A percentile compares a stretch with the other conserved stretches of the same genome.
phyloP scores from a whole-genome alignment of 2,113 vertebrate genomes.

The Anguilla japonica region DNA sequence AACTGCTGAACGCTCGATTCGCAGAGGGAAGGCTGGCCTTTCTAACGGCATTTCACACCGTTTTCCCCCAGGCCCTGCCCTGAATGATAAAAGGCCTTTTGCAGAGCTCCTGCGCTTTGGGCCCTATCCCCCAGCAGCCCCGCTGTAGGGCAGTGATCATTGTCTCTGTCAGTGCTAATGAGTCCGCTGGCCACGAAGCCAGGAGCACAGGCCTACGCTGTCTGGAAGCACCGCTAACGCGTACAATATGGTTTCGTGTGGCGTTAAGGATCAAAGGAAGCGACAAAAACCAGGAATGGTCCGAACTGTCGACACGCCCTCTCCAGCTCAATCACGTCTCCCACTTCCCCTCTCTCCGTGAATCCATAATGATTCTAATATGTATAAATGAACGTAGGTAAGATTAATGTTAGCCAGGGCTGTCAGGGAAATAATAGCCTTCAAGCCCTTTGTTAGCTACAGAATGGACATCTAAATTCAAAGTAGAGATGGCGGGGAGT shows the following conservation, averaged over 20 bases:
- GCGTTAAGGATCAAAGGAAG: slow-evolving; percentile 47
- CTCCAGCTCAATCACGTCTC: slow-evolving; percentile 55
- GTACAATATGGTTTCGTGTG: slow-evolving; percentile 38
- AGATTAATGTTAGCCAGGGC: slow-evolving; percentile 59
- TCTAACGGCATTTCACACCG: neutral
- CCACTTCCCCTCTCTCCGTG: slow-evolving; percentile 47
- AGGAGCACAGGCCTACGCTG: slow-evolving; percentile 48
- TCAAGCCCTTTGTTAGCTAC: slow-evolving; percentile 53
- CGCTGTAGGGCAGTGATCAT: slow-evolving; percentile 35
- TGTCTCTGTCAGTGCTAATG: slow-evolving; percentile 47
- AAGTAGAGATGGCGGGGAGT: slow-evolving; percentile 26
- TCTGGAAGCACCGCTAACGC: slow-evolving; percentile 31
- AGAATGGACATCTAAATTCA: slow-evolving; percentile 49
- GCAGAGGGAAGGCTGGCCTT: neutral
- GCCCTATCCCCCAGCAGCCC: neutral
- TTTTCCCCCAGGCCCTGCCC: neutral
- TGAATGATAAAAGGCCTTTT: neutral
- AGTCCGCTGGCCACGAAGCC: slow-evolving; percentile 55
- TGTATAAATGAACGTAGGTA: slow-evolving; percentile 57
- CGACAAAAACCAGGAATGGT: slow-evolving; percentile 43
- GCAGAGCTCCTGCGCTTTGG: neutral
- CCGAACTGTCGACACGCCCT: slow-evolving; percentile 44
- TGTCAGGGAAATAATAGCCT: slow-evolving; percentile 54
- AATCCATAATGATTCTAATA: slow-evolving; percentile 58
- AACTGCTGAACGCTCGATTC: neutral